Evolutionary conservation across 2,888 invertebrate genomes (phyloP).

Genomic region (Sylvicola cinctus): DNA sequence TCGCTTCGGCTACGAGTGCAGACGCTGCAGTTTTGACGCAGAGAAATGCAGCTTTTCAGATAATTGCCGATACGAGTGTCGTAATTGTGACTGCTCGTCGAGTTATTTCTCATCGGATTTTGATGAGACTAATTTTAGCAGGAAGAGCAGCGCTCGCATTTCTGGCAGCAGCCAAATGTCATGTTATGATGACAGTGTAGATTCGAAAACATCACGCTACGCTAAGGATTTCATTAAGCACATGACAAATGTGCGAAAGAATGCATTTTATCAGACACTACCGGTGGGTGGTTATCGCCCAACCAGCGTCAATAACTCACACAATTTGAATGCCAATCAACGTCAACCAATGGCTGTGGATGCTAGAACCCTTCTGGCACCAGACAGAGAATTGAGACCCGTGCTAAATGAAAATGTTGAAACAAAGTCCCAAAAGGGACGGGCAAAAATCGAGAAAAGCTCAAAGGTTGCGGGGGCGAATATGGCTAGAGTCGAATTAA

Average conservation of each 20-base stretch:
- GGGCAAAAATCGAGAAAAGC: constrained; percentile 5
- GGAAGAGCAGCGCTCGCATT: constrained; percentile 6
- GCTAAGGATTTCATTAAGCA: constrained; percentile 26
- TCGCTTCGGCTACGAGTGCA: constrained; percentile 22
- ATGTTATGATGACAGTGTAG: constrained; percentile 10
- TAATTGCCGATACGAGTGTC: constrained; percentile 23
- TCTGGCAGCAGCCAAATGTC: constrained; percentile 3
- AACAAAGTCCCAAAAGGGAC: constrained; percentile 5
- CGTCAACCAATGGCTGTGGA: too few relatives aligned
- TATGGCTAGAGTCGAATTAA: too few relatives aligned
- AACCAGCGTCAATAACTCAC: neutral
- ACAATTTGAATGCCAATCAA: too few relatives aligned
- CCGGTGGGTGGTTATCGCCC: constrained; percentile 14
- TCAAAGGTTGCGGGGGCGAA: too few relatives aligned
- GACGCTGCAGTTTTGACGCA: constrained; percentile 22
- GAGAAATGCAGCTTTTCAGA: constrained; percentile 25
- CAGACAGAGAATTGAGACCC: too few relatives aligned
- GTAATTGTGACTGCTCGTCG: constrained; percentile 25
- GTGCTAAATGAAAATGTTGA: too few relatives aligned
- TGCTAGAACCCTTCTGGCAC: too few relatives aligned
- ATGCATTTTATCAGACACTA: constrained; percentile 21
- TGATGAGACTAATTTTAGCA: constrained; percentile 20
- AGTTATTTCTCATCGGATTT: constrained; percentile 26
- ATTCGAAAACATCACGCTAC: constrained; percentile 12
- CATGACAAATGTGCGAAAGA: constrained; percentile 24